A percentile compares a stretch with the other conserved stretches of the same genome.
These are phyloP conservation scores for Tupaia tana DNA, from an alignment of 2,113 vertebrate species.

Conservation along the genomic window DNA sequence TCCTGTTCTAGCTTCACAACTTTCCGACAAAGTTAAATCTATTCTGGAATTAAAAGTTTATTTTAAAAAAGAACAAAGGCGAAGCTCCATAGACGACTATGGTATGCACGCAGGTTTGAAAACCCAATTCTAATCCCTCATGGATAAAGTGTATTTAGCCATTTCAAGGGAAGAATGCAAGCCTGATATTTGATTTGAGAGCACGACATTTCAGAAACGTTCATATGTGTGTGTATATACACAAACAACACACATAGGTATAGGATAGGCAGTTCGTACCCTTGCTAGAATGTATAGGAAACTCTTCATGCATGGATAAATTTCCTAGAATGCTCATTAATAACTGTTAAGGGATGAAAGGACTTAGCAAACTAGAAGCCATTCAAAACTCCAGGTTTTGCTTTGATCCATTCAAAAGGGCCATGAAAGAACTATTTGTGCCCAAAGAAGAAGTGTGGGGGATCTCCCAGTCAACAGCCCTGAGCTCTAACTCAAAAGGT, in stretches of 20 bases:
- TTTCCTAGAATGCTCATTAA: conserved; percentile 70
- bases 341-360: conserved; percentile 72
- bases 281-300: conserved; percentile 13
- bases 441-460: conserved; percentile 44
- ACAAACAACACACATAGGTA: background rate
- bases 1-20: background rate
- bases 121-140: background rate
- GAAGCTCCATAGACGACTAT: background rate
- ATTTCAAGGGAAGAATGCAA: background rate
- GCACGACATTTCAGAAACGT: conserved; percentile 29
- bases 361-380: conserved; percentile 50
- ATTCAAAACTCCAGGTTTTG: conserved; percentile 70
- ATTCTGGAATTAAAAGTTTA: background rate
- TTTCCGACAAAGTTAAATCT: background rate
- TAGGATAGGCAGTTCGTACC: background rate
- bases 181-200: background rate
- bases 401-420: conserved; percentile 80
- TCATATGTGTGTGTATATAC: background rate
- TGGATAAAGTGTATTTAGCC: background rate
- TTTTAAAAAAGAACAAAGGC: background rate
- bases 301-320: conserved; percentile 32
- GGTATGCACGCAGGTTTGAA: background rate
- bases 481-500: conserved; percentile 45
- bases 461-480: conserved; percentile 54
- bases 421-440: conserved; percentile 76